These are phyloP conservation scores for Eupeodes latifasciatus DNA, from an alignment of 2,888 invertebrate genomes.

Conservation along the genomic window DNA sequence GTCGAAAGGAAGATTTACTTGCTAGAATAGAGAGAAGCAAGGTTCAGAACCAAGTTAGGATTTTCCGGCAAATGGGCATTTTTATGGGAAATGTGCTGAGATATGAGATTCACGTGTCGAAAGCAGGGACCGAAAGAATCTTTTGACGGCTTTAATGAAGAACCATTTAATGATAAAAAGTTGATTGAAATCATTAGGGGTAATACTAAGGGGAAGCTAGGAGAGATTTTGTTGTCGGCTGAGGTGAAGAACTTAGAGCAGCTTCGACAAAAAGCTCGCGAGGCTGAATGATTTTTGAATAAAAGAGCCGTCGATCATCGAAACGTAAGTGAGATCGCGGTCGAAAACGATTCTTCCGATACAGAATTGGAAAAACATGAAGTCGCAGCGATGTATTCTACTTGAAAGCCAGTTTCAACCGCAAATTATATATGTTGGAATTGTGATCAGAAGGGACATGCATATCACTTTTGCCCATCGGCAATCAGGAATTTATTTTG, in stretches of 20 bases:
- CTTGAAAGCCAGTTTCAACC: not conserved
- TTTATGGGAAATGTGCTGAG: not conserved
- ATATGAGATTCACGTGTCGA: too few relatives aligned
- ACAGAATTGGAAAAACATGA: not conserved
- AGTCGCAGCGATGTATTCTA: not conserved
- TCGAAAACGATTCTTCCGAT: not conserved
- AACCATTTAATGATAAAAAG: not conserved
- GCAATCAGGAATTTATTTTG: not conserved
- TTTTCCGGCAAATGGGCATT: not conserved
- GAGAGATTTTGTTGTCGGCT: slow-evolving; percentile 1
- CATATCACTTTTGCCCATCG: not conserved
- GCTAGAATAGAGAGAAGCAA: not conserved
- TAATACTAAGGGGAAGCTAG: not conserved
- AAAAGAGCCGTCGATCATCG: not conserved
- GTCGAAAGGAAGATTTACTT: not conserved
- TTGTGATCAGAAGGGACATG: not conserved
- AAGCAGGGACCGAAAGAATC: too few relatives aligned
- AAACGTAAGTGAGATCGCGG: not conserved
- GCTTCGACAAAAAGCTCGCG: slow-evolving; percentile 9
- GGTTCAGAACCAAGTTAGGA: not conserved
- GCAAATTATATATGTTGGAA: not conserved
- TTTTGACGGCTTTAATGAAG: not conserved
- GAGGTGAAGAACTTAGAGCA: not conserved
- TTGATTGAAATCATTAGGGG: not conserved
- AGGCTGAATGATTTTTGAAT: not conserved